phyloP scores from a whole-genome alignment of 2,113 vertebrate species.

The Grammomys dolichurus region DNA sequence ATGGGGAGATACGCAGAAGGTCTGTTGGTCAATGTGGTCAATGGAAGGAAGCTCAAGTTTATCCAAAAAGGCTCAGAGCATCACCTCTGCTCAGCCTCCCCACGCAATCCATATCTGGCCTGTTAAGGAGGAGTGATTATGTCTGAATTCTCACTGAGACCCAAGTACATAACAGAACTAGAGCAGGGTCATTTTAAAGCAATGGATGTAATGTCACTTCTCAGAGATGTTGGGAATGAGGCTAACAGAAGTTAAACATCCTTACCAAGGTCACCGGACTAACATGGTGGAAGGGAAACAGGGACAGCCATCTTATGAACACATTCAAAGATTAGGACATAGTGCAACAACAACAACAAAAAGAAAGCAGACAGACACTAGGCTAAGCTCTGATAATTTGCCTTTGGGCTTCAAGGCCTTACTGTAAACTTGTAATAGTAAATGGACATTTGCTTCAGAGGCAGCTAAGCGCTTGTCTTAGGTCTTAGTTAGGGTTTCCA shows the following conservation, averaged over 20 bases:
- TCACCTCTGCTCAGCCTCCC: background rate
- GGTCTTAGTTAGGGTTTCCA: no score
- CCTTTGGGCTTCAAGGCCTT: rapidly evolving
- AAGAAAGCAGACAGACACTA: background rate
- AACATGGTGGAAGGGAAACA: background rate
- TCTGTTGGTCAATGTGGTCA: background rate
- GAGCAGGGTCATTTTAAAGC: rapidly evolving
- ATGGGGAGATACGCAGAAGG: no score
- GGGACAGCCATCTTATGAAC: background rate
- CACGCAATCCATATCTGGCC: background rate
- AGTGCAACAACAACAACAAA: background rate
- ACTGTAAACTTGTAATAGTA: no score
- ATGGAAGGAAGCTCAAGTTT: background rate
- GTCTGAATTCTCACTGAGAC: background rate
- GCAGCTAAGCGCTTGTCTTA: no score
- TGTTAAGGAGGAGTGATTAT: background rate
- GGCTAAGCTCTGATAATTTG: rapidly evolving
- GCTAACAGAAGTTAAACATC: background rate
- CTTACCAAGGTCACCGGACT: background rate
- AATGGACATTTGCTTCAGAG: background rate
- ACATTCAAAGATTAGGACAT: background rate
- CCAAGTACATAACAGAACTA: background rate
- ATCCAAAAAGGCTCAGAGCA: background rate
- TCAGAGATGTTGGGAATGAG: background rate
- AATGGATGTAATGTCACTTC: background rate